Conservation (phyloP, 2,113 vertebrate genomes). For the Siphamia tubifer region DNA sequence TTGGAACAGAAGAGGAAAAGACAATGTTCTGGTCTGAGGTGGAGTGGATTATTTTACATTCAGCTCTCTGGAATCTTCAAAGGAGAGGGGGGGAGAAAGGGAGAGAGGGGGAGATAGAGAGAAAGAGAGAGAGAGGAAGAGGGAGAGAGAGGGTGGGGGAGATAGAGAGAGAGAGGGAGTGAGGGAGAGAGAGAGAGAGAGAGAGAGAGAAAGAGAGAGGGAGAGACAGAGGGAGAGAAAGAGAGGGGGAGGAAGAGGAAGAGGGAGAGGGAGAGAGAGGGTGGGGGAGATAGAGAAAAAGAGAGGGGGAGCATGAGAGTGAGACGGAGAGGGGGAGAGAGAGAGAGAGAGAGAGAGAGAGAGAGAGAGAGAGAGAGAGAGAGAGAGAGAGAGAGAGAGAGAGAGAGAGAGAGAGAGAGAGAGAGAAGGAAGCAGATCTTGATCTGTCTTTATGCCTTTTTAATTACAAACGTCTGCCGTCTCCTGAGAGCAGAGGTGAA, state of each 20-base stretch:
- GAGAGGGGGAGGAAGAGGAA: constrained; percentile 7
- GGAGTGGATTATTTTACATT: constrained; percentile 20
- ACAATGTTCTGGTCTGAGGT: not conserved
- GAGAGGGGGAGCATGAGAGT: constrained; percentile 15
- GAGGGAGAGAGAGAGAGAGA: constrained; percentile 9
- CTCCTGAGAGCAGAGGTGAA: constrained; percentile 61
- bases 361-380: constrained; percentile 12
- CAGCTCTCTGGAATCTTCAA: constrained; percentile 18
- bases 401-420: constrained; percentile 12
- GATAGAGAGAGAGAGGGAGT: constrained; percentile 12
- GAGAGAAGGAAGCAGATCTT: too few species aligned
- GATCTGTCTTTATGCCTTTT: constrained; percentile 58
- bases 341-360: constrained; percentile 14
- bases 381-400: constrained; percentile 13
- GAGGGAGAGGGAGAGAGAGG: constrained; percentile 16
- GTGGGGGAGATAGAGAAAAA: constrained; percentile 11
- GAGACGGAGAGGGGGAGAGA: constrained; percentile 13
- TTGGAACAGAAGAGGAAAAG: too few species aligned
- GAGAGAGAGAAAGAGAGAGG: constrained; percentile 16
- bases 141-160: constrained; percentile 14
- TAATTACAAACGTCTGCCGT: constrained; percentile 62
- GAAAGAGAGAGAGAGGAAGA: constrained; percentile 1
- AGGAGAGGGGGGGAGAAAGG: constrained; percentile 6
- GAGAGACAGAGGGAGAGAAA: too few species aligned
- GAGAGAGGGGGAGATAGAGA: constrained; percentile 18